These are phyloP conservation scores for Hydropsyche tenuis DNA, from an alignment of 1,140 invertebrate species.

Conservation along the genomic window DNA sequence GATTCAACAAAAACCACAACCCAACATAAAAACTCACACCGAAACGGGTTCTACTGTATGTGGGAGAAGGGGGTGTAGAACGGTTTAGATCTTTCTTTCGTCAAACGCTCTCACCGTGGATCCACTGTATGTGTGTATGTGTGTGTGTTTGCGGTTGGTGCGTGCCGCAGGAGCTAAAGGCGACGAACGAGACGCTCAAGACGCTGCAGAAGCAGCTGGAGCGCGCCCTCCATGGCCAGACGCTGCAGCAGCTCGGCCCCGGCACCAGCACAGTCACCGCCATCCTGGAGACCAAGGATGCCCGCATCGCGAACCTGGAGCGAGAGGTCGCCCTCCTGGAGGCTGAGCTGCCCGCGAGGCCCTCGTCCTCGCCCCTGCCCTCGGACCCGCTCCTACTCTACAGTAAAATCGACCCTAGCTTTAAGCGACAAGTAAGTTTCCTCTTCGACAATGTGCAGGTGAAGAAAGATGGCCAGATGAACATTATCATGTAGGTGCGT, in stretches of 20 bases:
- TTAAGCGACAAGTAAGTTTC: conserved; percentile 84
- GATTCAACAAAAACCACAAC: too few relatives aligned
- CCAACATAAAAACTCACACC: too few relatives aligned
- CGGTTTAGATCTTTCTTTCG: conserved; percentile 50
- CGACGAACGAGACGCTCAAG: conserved; percentile 80
- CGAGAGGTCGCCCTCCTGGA: conserved; percentile 79
- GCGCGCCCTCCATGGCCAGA: conserved; percentile 70
- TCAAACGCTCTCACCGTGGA: conserved; percentile 43
- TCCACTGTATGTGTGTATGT: neutral
- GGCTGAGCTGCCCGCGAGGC: conserved; percentile 67
- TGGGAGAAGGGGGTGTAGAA: too few relatives aligned
- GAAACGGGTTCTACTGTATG: too few relatives aligned
- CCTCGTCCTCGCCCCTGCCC: conserved; percentile 61
- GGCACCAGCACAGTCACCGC: conserved; percentile 77
- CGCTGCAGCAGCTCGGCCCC: conserved; percentile 67
- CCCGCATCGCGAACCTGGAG: conserved; percentile 83
- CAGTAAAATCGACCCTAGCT: conserved; percentile 69
- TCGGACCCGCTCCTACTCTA: conserved; percentile 59
- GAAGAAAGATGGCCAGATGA: conserved; percentile 71
- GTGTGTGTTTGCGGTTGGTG: conserved; percentile 33
- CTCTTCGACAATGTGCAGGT: conserved; percentile 77
- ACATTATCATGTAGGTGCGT: conserved; percentile 51
- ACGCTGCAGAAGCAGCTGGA: conserved; percentile 79
- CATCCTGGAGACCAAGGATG: conserved; percentile 84
- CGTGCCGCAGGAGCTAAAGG: conserved; percentile 74